These are phyloP conservation scores for Tetraneura akinire DNA, from an alignment of 1,140 invertebrate species.

Conservation along the genomic window DNA sequence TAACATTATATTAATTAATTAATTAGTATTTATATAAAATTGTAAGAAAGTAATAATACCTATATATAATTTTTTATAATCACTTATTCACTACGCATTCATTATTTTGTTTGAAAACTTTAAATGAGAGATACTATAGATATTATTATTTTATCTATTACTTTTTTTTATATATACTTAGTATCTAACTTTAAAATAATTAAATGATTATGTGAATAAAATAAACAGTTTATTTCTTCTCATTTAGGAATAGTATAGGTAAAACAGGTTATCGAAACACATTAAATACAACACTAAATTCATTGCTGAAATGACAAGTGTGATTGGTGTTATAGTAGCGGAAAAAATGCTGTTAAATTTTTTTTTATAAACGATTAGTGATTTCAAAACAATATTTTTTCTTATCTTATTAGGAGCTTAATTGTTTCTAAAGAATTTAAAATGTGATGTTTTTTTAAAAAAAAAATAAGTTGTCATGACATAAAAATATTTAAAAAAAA, in stretches of 20 bases:
- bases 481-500: conserved; percentile 2
- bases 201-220: not conserved
- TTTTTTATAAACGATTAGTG: not conserved
- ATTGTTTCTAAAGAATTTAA: conserved; percentile 31
- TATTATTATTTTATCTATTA: too few species aligned
- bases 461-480: not conserved
- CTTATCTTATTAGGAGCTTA: conserved; percentile 9
- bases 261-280: conserved; percentile 31
- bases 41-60: too few species aligned
- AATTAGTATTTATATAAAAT: too few species aligned
- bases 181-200: not conserved
- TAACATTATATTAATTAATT: too few species aligned
- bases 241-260: conserved; percentile 33
- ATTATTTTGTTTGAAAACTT: too few species aligned
- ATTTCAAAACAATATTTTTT: conserved; percentile 9
- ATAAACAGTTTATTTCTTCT: not conserved
- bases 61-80: too few species aligned
- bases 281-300: conserved; percentile 27
- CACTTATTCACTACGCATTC: too few species aligned
- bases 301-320: conserved; percentile 14
- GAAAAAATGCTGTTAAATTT: conserved; percentile 1
- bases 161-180: too few species aligned
- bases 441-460: conserved; percentile 14
- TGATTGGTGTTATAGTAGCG: conserved; percentile 18
- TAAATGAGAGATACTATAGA: too few species aligned